Conservation (phyloP, 1,140 invertebrate species). For the Camponotus floridanus region DNA sequence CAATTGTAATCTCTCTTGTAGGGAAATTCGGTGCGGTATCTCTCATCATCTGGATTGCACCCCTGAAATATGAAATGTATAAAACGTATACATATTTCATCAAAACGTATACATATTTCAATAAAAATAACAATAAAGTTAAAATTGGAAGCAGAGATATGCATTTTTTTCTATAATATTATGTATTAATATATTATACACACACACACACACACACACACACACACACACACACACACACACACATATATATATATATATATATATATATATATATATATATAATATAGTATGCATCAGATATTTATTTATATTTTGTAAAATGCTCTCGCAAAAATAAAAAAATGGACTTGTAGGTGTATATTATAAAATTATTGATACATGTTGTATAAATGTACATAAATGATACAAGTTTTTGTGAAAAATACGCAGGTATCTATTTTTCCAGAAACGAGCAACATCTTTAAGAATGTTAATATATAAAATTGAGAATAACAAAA, state of each 20-base stretch:
- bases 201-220: too few species aligned
- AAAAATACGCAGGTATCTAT: neutral
- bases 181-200: too few species aligned
- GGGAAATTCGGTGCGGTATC: constrained; percentile 60
- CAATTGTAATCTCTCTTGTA: constrained; percentile 68
- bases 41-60: constrained; percentile 54
- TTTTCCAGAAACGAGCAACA: neutral
- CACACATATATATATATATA: neutral
- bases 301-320: too few species aligned
- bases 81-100: constrained; percentile 37
- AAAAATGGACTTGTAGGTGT: too few species aligned
- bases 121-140: constrained; percentile 18
- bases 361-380: too few species aligned
- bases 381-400: neutral
- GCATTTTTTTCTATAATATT: too few species aligned
- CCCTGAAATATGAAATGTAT: constrained; percentile 43
- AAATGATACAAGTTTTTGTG: neutral
- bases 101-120: too few species aligned
- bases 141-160: neutral
- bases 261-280: neutral
- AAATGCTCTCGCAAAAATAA: too few species aligned
- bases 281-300: too few species aligned
- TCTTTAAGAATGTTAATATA: neutral
- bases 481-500: neutral
- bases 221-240: too few species aligned